Conservation (phyloP, 2,888 invertebrate species). For the Kuschelorhynchus macadamiae region DNA sequence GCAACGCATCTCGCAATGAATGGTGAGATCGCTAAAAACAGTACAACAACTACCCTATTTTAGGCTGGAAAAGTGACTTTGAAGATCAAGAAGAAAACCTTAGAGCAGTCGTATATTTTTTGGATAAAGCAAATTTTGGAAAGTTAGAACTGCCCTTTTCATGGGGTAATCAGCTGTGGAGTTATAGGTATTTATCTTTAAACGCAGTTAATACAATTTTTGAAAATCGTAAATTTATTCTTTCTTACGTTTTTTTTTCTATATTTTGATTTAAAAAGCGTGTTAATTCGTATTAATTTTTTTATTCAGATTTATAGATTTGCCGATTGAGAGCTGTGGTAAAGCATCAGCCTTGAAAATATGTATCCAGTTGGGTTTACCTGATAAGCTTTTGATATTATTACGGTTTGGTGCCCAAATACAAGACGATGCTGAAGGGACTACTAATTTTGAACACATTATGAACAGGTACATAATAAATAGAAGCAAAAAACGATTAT, state of each 20-base stretch:
- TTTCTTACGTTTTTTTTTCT: too few relatives aligned
- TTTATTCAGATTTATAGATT: constrained; percentile 83
- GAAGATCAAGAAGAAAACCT: constrained; percentile 83
- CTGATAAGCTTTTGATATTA: constrained; percentile 82
- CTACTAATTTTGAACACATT: constrained; percentile 75
- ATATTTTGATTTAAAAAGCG: too few relatives aligned
- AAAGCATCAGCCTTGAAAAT: constrained; percentile 75
- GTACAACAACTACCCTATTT: too few relatives aligned
- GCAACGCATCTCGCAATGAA: too few relatives aligned
- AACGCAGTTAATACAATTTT: too few relatives aligned
- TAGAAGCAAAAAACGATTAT: neutral
- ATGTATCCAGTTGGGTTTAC: constrained; percentile 79
- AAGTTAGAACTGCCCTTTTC: constrained; percentile 65
- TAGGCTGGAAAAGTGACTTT: constrained; percentile 88
- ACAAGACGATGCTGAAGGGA: constrained; percentile 74
- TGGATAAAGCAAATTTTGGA: constrained; percentile 81
- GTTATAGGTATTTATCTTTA: too few relatives aligned
- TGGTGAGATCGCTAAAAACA: too few relatives aligned
- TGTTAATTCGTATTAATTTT: too few relatives aligned
- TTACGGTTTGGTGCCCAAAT: constrained; percentile 79
- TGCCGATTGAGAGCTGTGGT: constrained; percentile 87
- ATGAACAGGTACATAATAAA: constrained; percentile 55
- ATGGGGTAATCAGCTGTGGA: neutral
- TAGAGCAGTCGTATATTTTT: constrained; percentile 81
- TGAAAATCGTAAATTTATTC: too few relatives aligned